Evolutionary conservation across 92 coral and sea anemone species (phyloP), one percentile per base, ranked within the genome.

Genomic region (Blastomussa wellsi): DNA sequence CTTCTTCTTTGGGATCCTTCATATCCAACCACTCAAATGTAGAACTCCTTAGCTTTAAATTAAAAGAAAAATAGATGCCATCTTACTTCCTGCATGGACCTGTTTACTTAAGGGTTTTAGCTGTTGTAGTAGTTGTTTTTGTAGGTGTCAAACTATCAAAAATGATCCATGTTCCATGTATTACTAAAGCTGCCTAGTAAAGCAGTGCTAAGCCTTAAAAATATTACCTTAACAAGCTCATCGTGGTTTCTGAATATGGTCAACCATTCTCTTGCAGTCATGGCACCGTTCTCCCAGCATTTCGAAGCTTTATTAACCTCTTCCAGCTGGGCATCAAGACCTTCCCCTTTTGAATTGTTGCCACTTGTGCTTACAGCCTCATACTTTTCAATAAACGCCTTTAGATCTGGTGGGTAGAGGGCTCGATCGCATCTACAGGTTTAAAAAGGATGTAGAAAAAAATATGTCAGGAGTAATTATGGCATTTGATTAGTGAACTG

Each of bases 1-100:
- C 84, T 57, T 86, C 89, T 28, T 66, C 79, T 65, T 85, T 85
- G 31, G 88, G 88, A 57, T 86, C 89, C 24, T 26, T 53, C 19
- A 79, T 53, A 0, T 77, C 78, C 67, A 74, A 22, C 84, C 89
- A 86, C 7, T 48, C n/a, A 19, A 86, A 42, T n/a, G 39, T 64
- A 15, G 16, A 33, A 17, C 42, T 52, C 51, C 84, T 29, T 19
- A 78, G 70, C 84, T 86, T 55, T 36, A 20, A 20, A 2, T 51
- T 0, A 68, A 82, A 65, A 72, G 15, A n/a, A 26, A 59, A 39
- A 79, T n/a, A 4, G 12, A 13, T 26, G 39, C 26, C 52, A 59
- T 19, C 28, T n/a, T n/a, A 5, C 11, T 44, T 10, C 11, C 11
- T 44, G 66, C 28, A 59, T 19, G 66, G 66, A 59, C 19, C 66